Base-by-base conservation (phyloP, 2,888 invertebrate species). In the Halictus quadricinctus region DNA sequence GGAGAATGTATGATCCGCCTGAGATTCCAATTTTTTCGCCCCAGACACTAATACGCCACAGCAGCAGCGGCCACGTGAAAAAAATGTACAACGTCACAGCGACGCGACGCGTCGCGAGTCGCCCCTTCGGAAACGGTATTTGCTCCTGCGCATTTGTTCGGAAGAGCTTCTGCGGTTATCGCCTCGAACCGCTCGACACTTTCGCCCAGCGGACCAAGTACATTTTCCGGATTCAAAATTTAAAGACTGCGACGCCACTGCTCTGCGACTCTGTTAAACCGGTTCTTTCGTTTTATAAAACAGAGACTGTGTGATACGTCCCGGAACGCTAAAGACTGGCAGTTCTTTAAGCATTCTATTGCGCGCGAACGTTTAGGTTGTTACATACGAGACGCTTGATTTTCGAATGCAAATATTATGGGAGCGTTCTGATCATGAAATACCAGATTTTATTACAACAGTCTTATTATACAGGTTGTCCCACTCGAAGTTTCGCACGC, bases 161-260 rank as follows among this genome's bases (percentile, higher is more conserved):
- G 41, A 58, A 74, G n/a, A 41, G 70, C 13, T 70, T 70, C 36
- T 43, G 41, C 41, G 70, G 41, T 36, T 70, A 64, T 64, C 29
- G 29, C 64, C 64, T 29, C 29, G 8, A 64, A 29, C 64, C 29
- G 64, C 64, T 18, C 64, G 64, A 64, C 64, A 64, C 64, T 64
- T 64, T 64, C 29, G 8, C 64, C 12, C n/a, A n/a, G 10, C n/a
- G 7, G 58, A 58, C n/a, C 29, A 3, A 64, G 8, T 29, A 29
- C 29, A 18, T 18, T 29, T 29, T 8, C 3, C 64, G 6, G 3
- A 64, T 64, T 29, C 64, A 36, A 64, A 64, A 64, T 64, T 64
- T 15, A 64, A 18, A 18, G 64, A 64, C 18, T 25, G 64, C 29
- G 64, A 29, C 29, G 29, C 64, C 64, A 64, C 64, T 29, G 64